Conservation (phyloP, 2,113 vertebrate species). For the Boleophthalmus pectinirostris region DNA sequence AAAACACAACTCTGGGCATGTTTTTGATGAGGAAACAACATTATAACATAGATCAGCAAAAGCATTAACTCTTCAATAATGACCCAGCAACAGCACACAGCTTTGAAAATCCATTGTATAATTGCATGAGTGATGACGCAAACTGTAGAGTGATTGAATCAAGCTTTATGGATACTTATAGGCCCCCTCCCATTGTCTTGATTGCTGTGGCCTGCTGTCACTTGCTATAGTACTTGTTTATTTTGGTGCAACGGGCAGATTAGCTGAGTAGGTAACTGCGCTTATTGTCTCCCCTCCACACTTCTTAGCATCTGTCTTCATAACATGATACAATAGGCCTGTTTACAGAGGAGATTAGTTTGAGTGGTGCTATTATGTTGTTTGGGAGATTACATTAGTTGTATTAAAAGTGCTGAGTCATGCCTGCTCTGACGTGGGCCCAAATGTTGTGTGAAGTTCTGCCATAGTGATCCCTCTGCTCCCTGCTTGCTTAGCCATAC, state of each 20-base stretch:
- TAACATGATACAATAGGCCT: not conserved
- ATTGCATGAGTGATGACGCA: not conserved
- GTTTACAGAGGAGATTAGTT: slow-evolving; percentile 56
- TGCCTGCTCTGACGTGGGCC: slow-evolving; percentile 53
- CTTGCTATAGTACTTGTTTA: slow-evolving; percentile 18
- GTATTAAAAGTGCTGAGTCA: slow-evolving; percentile 60
- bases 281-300: not conserved
- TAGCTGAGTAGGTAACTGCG: slow-evolving; percentile 14
- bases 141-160: slow-evolving; percentile 2
- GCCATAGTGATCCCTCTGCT: slow-evolving; percentile 35
- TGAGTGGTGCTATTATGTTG: slow-evolving; percentile 18
- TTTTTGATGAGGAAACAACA: too few relatives aligned
- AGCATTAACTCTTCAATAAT: too few relatives aligned
- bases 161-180: slow-evolving; percentile 14
- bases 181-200: slow-evolving; percentile 23
- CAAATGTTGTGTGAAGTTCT: slow-evolving; percentile 60
- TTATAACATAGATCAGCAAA: too few relatives aligned
- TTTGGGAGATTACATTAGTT: slow-evolving; percentile 24
- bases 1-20: too few relatives aligned
- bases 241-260: slow-evolving; percentile 44
- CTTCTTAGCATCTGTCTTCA: not conserved
- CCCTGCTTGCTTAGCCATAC: slow-evolving; percentile 17
- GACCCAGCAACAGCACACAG: not conserved
- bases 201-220: slow-evolving; percentile 19
- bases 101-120: slow-evolving; percentile 24